These are phyloP conservation scores for Sturnus vulgaris DNA, from an alignment of 2,113 vertebrate species.

Conservation along the genomic window DNA sequence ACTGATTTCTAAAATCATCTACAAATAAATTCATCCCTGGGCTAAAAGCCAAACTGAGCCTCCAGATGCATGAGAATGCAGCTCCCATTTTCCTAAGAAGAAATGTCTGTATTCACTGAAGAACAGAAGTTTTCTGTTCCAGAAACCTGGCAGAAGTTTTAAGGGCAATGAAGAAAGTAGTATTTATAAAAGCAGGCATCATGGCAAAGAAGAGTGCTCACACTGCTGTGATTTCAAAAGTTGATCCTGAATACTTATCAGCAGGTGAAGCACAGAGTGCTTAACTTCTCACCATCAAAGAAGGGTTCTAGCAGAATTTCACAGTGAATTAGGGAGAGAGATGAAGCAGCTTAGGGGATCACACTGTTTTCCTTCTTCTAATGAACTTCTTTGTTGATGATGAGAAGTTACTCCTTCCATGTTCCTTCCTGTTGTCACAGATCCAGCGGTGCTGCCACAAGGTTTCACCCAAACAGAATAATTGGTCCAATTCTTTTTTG, in stretches of 20 bases:
- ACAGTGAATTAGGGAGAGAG: not conserved
- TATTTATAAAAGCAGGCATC: not conserved
- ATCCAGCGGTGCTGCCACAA: not conserved
- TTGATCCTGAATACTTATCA: not conserved
- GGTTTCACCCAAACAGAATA: not conserved
- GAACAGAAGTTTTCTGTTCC: not conserved
- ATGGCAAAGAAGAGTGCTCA: not conserved
- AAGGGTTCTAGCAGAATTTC: not conserved
- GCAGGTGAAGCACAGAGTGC: not conserved
- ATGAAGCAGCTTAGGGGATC: not conserved
- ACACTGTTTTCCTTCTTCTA: not conserved
- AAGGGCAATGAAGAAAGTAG: not conserved
- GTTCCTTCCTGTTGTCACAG: not conserved
- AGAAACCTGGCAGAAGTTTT: not conserved
- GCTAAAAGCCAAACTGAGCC: not conserved
- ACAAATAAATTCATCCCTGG: not conserved
- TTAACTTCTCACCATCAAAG: not conserved
- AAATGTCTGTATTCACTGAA: not conserved
- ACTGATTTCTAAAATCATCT: constrained; percentile 18
- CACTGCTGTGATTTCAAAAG: not conserved
- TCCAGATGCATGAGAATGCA: not conserved
- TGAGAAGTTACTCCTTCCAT: not conserved
- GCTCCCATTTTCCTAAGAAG: not conserved
- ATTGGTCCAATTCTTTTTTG: not conserved
- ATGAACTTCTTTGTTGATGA: not conserved